Evolutionary conservation across 2,113 vertebrate genomes (phyloP).

Genomic region (Anhinga rufa): DNA sequence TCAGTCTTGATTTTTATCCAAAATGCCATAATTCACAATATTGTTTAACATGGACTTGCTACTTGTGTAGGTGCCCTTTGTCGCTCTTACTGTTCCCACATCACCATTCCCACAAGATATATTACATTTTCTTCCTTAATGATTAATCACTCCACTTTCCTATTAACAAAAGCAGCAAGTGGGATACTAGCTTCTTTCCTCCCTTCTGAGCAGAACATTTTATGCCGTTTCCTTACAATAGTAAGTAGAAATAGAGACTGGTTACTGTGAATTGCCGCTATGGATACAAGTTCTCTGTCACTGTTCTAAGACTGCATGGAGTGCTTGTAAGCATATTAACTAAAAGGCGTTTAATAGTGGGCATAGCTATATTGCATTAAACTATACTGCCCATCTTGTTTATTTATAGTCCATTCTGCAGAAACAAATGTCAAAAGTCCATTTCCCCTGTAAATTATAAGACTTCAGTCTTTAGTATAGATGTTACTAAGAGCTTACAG

Average conservation of each 20-base stretch:
- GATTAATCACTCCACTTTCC: not conserved
- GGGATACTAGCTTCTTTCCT: not conserved
- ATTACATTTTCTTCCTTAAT: not conserved
- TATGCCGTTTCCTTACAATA: not conserved
- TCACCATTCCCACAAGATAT: not conserved
- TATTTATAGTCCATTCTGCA: not conserved
- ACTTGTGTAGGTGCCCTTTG: not conserved
- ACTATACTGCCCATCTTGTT: not conserved
- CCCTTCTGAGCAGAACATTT: not conserved
- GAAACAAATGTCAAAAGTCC: not conserved
- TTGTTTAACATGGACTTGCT: not conserved
- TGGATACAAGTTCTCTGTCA: not conserved
- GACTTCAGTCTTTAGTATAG: not conserved
- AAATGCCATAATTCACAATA: not conserved
- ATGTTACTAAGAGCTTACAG: not conserved
- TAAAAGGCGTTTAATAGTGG: not conserved
- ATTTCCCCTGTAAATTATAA: not conserved
- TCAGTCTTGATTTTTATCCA: not conserved
- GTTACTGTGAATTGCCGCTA: not conserved
- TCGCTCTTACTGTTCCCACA: not conserved
- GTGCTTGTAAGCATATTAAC: not conserved
- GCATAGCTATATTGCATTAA: not conserved
- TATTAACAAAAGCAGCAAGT: not conserved
- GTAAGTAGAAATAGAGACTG: not conserved
- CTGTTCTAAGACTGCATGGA: not conserved